These are phyloP conservation scores for Sphinx pinastri DNA, from an alignment of 2,888 invertebrate species.

Conservation along the genomic window DNA sequence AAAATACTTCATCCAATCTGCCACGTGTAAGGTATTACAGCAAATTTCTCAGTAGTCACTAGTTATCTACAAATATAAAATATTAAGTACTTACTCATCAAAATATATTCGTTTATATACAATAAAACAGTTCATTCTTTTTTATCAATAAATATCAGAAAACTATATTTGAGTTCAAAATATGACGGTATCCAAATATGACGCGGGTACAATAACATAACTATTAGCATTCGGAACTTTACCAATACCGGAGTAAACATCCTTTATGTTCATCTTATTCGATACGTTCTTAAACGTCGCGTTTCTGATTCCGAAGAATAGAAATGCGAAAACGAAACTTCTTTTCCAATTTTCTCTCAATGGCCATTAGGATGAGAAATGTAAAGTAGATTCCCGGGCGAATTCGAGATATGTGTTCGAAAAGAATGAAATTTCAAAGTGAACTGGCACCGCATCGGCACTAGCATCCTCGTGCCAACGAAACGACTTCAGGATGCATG, in stretches of 20 bases:
- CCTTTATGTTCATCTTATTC: slow-evolving; percentile 18
- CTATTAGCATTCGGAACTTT: background rate
- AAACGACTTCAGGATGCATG: slow-evolving; percentile 60
- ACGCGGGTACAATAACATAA: slow-evolving; percentile 27
- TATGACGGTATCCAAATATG: background rate
- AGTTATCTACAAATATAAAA: too few species aligned
- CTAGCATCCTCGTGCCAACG: slow-evolving; percentile 43
- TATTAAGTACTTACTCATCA: too few species aligned
- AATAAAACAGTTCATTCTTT: too few species aligned
- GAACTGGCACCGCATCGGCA: slow-evolving; percentile 28
- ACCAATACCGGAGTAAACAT: slow-evolving; percentile 21
- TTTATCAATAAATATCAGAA: too few species aligned
- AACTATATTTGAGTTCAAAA: background rate
- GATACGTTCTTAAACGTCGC: slow-evolving; percentile 56
- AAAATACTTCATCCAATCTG: too few species aligned
- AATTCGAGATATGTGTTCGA: slow-evolving; percentile 80
- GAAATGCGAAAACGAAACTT: slow-evolving; percentile 75
- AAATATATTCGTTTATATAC: too few species aligned
- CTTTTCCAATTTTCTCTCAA: slow-evolving; percentile 83
- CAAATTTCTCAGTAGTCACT: too few species aligned
- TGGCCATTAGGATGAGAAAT: slow-evolving; percentile 84
- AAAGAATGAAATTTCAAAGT: slow-evolving; percentile 68
- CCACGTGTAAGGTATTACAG: too few species aligned
- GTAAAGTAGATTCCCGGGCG: slow-evolving; percentile 80
- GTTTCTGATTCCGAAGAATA: slow-evolving; percentile 56